Conservation (phyloP, 2,888 invertebrate species). For the Heteropelma amictum region DNA sequence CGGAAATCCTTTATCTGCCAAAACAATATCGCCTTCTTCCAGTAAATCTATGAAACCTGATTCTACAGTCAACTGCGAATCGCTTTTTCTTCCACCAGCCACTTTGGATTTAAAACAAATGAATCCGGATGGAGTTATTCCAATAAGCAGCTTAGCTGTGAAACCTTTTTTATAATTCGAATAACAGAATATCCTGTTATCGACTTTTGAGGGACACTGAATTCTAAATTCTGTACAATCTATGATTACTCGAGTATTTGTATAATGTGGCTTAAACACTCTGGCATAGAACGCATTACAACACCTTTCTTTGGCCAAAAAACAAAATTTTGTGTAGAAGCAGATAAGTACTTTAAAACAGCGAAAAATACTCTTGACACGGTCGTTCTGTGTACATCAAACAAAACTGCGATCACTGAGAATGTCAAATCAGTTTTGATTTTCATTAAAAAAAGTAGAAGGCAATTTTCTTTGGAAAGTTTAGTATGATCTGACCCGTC, state of each 20-base stretch:
- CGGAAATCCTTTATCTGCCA: too few relatives aligned
- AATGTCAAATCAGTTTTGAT: conserved; percentile 58
- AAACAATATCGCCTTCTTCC: conserved; percentile 34
- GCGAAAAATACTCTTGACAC: conserved; percentile 51
- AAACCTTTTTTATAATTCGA: conserved; percentile 42
- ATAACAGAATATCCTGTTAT: conserved; percentile 31
- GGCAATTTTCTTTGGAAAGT: conserved; percentile 46
- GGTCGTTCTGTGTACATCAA: conserved; percentile 50
- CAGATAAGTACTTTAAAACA: conserved; percentile 12
- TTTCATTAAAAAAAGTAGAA: conserved; percentile 59
- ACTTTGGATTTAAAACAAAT: conserved; percentile 33
- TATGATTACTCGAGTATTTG: too few relatives aligned
- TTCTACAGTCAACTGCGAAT: conserved; percentile 36
- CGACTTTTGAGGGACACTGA: too few relatives aligned
- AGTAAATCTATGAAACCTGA: conserved; percentile 37
- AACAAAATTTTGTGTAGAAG: conserved; percentile 19
- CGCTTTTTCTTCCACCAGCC: conserved; percentile 33
- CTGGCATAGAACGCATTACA: too few relatives aligned
- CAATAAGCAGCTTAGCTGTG: conserved; percentile 44
- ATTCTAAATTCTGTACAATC: too few relatives aligned
- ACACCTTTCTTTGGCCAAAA: conserved; percentile 32
- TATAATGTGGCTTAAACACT: too few relatives aligned
- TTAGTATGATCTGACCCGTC: conserved; percentile 4
- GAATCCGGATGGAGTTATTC: conserved; percentile 46
- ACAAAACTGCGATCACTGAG: conserved; percentile 53